Base-by-base conservation (phyloP, 2,113 vertebrate genomes). In the Sialia sialis region DNA sequence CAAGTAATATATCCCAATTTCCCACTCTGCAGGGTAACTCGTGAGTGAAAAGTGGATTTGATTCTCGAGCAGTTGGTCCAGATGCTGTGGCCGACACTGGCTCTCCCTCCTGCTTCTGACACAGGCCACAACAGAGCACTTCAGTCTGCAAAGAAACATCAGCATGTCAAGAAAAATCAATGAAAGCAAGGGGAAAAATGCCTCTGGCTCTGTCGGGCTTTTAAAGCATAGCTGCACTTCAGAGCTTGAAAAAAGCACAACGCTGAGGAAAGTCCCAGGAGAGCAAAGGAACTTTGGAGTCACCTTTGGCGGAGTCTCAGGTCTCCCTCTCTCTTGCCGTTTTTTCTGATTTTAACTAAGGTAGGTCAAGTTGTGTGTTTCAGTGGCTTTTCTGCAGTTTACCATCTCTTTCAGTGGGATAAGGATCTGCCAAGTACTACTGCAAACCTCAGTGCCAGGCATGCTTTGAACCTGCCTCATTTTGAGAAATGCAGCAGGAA, bases 101-200 rank as follows among this genome's bases (percentile, higher is more conserved):
- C 34, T 83, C 58, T 89, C 6, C 0, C 49, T 82, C 54, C 74
- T 10, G 5, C 15, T 89, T 87, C 68, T 0, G 0, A 58, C 34
- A 60, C 46, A 66, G 23, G 36, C 54, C 27, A 11, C 85, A 77
- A 25, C 30, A 59, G 58, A 87, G 69, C 41, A 83, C 67, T 73
- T 75, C 76, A 58, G 80, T 54, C 78, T 80, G 73, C 59, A 89
- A 86, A 96, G 64, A 43, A 86, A 66, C 70, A 84, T 77, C 70
- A 93, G 54, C 38, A 80, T 30, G 84, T 74, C 89, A 92, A 81
- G 74, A 48, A 81, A 95, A 92, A 86, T 83, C 82, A 92, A 89
- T 68, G 85, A 90, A 90, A 72, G 75, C 60, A 64, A 74, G 39
- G 4, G 26, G 17, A 10, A 16, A 74, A 75, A 63, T 41, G 80